phyloP scores from a whole-genome alignment of 1,140 invertebrate genomes.

The Chironomus striatipennis region DNA sequence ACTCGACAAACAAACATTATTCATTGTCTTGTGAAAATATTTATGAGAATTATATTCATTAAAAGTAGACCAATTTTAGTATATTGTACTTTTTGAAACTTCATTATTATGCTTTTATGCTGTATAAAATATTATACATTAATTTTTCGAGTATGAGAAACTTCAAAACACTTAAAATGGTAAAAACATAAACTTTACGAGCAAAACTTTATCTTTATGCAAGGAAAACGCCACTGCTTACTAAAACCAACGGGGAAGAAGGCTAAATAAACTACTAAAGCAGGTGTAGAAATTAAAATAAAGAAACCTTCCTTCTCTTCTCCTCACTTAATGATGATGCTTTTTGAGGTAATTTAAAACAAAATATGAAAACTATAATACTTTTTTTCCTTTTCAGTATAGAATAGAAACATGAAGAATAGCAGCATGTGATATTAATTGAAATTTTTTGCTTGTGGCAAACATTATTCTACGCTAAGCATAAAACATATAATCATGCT shows the following conservation, averaged over 20 bases:
- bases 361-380: too few species aligned
- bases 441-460: background rate
- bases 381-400: too few species aligned
- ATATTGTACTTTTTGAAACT: conserved; percentile 11
- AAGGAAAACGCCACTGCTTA: too few species aligned
- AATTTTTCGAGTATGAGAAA: too few species aligned
- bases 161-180: background rate
- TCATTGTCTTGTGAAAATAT: conserved; percentile 7
- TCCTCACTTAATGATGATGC: background rate
- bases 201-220: background rate
- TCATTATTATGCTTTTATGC: conserved; percentile 9
- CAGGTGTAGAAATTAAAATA: conserved; percentile 13
- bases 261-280: background rate
- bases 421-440: conserved; percentile 14
- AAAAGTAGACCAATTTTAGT: conserved; percentile 13
- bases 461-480: too few species aligned
- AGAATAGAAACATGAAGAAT: background rate
- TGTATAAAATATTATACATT: background rate
- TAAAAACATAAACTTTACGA: conserved; percentile 9
- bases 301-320: background rate
- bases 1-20: background rate
- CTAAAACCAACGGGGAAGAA: too few species aligned
- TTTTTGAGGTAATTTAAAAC: background rate
- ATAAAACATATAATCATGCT: too few species aligned
- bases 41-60: conserved; percentile 2